Evolutionary conservation across 2,888 invertebrate genomes (phyloP), one percentile per base, ranked within the genome.

Genomic region (Epiblema foenella): DNA sequence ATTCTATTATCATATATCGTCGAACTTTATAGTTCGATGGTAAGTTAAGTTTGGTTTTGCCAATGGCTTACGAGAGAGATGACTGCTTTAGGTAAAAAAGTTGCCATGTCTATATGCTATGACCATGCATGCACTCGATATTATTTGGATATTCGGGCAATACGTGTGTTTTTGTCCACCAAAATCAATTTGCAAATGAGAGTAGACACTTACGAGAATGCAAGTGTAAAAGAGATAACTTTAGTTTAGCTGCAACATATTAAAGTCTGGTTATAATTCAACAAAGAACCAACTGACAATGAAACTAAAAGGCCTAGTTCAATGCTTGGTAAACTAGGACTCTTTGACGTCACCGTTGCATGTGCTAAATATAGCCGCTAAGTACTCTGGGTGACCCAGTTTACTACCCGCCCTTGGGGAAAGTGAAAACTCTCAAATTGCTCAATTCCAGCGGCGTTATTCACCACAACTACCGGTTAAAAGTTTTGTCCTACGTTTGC

Each of bases 341-440:
- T 84, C 67, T 70, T 75, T 85, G 85, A 87, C 89, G 88, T 89
- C 87, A 88, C 75, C 69, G 77, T 81, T 77, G 83, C 85, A 84
- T 82, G 81, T 77, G 83, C 85, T 88, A 88, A 85, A 88, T 83
- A 87, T 89, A 89, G 85, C 78, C 75, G 39, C 75, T 72, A 75
- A 76, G 76, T 75, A 79, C 79, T 76, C 77, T 79, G 76, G 76
- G 78, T 88, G 87, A 89, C 89, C 89, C 80, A 88, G 82, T 79
- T 81, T 73, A 58, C 54, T 62, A 63, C 52, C 63, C 76, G 75
- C 66, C 75, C 77, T 74, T 76, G 59, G 42, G 24, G 51, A 62
- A 68, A 60, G 46, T 49, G 58, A 58, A 67, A 67, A 58, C 42
- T 63, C 63, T 58, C 20, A 15, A 20, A 64, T 52, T 52, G 59